Percentiles rank a stretch among this genome's conserved stretches.
Conservation (phyloP, 2,113 vertebrate species). For the Nipponia nippon region DNA sequence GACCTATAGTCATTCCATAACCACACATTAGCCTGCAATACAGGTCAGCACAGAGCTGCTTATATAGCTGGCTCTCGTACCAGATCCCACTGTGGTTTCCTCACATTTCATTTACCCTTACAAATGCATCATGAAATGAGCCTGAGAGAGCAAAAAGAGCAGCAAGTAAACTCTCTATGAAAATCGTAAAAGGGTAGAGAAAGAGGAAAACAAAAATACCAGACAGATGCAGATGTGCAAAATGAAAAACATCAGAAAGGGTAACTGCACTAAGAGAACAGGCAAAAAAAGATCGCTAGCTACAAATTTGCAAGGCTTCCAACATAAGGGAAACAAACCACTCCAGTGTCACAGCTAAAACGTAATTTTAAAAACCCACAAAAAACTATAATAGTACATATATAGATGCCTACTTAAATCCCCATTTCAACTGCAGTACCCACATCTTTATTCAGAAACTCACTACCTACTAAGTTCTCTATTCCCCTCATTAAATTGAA, state of each 20-base stretch:
- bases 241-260: neutral
- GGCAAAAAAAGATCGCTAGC: neutral
- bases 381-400: neutral
- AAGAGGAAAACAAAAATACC: neutral
- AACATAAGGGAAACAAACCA: neutral
- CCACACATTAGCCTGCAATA: neutral
- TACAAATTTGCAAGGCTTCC: neutral
- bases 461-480: neutral
- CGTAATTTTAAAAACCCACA: fast-evolving
- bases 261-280: neutral
- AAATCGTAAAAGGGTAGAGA: neutral
- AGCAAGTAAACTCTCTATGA: neutral
- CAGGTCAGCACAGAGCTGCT: neutral
- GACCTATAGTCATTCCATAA: neutral
- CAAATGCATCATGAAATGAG: neutral
- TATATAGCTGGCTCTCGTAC: neutral
- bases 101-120: neutral
- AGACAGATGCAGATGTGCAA: neutral
- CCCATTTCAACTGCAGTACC: neutral
- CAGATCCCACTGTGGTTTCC: neutral
- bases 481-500: neutral
- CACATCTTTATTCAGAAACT: neutral
- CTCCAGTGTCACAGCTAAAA: neutral
- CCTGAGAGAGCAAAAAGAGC: neutral
- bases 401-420: neutral